Percentiles rank a stretch among this genome's conserved stretches.
Evolutionary conservation across 2,888 invertebrate species (phyloP).

Genomic region (Ectemnius cavifrons): DNA sequence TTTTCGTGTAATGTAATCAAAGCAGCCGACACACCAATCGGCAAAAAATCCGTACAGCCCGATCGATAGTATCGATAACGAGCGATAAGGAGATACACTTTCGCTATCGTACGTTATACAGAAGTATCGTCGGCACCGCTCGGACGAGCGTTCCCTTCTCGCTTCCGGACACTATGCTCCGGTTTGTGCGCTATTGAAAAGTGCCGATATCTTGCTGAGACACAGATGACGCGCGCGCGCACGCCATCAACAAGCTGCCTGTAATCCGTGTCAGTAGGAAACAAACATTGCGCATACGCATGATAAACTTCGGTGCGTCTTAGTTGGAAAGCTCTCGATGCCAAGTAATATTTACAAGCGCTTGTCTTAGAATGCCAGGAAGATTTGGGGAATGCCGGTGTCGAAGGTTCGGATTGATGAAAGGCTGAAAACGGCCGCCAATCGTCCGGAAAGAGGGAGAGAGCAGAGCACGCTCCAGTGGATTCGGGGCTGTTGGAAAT

Average conservation of each 20-base stretch:
- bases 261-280: conserved; percentile 3
- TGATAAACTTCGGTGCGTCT: neutral
- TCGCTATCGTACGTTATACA: conserved; percentile 10
- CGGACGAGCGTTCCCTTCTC: too few species aligned
- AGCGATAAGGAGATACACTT: conserved; percentile 26
- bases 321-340: too few species aligned
- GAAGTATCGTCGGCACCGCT: conserved; percentile 12
- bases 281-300: conserved; percentile 8
- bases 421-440: too few species aligned
- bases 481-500: neutral
- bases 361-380: too few species aligned
- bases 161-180: neutral
- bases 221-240: neutral
- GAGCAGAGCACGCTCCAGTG: too few species aligned
- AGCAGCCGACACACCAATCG: neutral
- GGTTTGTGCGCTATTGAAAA: neutral
- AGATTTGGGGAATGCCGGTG: too few species aligned
- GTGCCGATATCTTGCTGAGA: neutral
- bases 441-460: too few species aligned
- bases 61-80: conserved; percentile 31
- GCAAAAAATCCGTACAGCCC: neutral
- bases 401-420: too few species aligned
- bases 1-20: neutral
- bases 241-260: neutral
- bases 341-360: too few species aligned